Evolutionary conservation across 2,113 vertebrate genomes (phyloP).

Genomic region (Chionodraco myersi): DNA sequence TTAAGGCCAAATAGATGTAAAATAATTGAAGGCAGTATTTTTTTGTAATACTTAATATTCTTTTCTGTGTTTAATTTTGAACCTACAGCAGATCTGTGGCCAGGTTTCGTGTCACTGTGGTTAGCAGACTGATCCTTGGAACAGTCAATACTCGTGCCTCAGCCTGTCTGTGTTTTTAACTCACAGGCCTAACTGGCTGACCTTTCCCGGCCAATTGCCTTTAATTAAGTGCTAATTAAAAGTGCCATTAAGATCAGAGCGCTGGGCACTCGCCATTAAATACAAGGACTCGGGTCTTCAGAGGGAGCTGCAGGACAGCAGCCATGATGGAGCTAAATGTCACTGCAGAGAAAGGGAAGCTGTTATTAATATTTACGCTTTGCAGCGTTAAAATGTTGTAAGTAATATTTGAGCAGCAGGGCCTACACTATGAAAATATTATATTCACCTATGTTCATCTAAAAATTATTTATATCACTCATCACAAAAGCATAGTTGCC

Average conservation of each 20-base stretch:
- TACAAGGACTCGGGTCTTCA: slow-evolving; percentile 53
- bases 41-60: background rate
- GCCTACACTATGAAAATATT: background rate
- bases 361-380: slow-evolving; percentile 47
- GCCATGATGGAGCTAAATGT: slow-evolving; percentile 72
- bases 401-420: slow-evolving; percentile 20
- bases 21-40: background rate
- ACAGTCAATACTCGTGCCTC: slow-evolving; percentile 14
- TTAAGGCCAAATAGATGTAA: background rate
- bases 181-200: slow-evolving; percentile 60
- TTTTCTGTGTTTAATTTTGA: background rate
- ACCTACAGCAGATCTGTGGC: slow-evolving; percentile 5
- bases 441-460: background rate
- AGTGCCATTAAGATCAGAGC: slow-evolving; percentile 70
- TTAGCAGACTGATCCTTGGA: slow-evolving; percentile 46
- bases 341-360: slow-evolving; percentile 33
- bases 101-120: slow-evolving; percentile 33
- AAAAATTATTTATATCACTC: background rate
- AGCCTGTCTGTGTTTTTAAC: slow-evolving; percentile 55
- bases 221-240: slow-evolving; percentile 78
- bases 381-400: slow-evolving; percentile 29
- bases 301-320: slow-evolving; percentile 60
- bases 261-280: slow-evolving; percentile 60
- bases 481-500: background rate
- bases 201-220: slow-evolving; percentile 70